Conservation (phyloP, 2,797 vertebrate genomes). For the Borostomias antarcticus region DNA sequence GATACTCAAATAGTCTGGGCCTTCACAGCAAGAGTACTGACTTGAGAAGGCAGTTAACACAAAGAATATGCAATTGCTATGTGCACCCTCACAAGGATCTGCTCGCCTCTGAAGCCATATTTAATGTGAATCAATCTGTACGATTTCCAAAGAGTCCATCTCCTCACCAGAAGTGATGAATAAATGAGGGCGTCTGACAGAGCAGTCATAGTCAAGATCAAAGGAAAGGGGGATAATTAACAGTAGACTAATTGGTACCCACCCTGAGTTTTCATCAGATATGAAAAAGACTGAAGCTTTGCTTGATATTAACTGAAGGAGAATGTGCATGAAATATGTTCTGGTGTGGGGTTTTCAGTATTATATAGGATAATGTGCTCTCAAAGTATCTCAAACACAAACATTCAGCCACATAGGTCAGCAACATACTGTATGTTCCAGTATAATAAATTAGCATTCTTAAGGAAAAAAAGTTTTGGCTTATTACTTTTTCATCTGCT, state of each 20-base stretch:
- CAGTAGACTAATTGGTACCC: constrained; percentile 83
- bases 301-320: constrained; percentile 76
- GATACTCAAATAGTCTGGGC: constrained; percentile 37
- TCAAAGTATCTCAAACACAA: constrained; percentile 30
- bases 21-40: constrained; percentile 49
- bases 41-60: constrained; percentile 40
- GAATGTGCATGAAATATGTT: constrained; percentile 77
- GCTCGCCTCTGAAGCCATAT: constrained; percentile 72
- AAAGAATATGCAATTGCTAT: constrained; percentile 59
- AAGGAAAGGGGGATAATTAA: constrained; percentile 83
- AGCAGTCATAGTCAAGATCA: constrained; percentile 80
- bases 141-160: constrained; percentile 73
- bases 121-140: constrained; percentile 77
- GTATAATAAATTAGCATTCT: neutral
- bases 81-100: constrained; percentile 61
- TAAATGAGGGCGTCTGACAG: constrained; percentile 79
- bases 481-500: neutral
- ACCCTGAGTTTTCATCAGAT: constrained; percentile 80
- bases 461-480: neutral
- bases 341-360: constrained; percentile 53
- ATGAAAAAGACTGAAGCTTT: constrained; percentile 73
- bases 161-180: constrained; percentile 75
- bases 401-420: constrained; percentile 15
- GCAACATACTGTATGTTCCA: constrained; percentile 26
- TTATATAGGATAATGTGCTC: constrained; percentile 27